Conservation (phyloP, 2,113 vertebrate species). For the Neomonachus schauinslandi region DNA sequence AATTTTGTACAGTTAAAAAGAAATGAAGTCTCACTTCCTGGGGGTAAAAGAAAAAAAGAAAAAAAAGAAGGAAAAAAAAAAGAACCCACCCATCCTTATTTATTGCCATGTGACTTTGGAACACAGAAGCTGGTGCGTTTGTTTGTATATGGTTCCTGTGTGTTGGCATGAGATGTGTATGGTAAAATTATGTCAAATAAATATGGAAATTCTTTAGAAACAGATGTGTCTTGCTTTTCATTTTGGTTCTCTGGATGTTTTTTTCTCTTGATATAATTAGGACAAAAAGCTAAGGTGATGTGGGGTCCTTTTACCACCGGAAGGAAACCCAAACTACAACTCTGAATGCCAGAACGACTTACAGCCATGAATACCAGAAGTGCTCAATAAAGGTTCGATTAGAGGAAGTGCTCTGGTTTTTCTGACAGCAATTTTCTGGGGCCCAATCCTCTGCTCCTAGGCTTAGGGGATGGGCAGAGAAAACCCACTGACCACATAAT, state of each 20-base stretch:
- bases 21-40: constrained; percentile 92
- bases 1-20: constrained; percentile 97
- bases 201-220: constrained; percentile 92
- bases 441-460: not conserved
- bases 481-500: not conserved
- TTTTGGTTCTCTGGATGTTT: constrained; percentile 45
- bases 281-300: not conserved
- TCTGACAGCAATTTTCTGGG: not conserved
- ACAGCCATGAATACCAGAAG: not conserved
- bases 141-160: constrained; percentile 95
- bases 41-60: not conserved
- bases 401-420: not conserved
- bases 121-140: constrained; percentile 89
- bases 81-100: constrained; percentile 84
- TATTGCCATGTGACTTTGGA: constrained; percentile 94
- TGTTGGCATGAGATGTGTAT: constrained; percentile 94
- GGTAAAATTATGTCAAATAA: constrained; percentile 94
- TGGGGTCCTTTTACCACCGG: not conserved
- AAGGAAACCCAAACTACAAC: not conserved
- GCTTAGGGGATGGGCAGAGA: not conserved
- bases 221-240: constrained; percentile 59
- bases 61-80: constrained; percentile 51
- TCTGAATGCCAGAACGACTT: not conserved
- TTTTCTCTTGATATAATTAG: not conserved
- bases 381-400: not conserved